Base-by-base conservation (phyloP, 2,797 vertebrate genomes). In the Enteromius anoplus region DNA sequence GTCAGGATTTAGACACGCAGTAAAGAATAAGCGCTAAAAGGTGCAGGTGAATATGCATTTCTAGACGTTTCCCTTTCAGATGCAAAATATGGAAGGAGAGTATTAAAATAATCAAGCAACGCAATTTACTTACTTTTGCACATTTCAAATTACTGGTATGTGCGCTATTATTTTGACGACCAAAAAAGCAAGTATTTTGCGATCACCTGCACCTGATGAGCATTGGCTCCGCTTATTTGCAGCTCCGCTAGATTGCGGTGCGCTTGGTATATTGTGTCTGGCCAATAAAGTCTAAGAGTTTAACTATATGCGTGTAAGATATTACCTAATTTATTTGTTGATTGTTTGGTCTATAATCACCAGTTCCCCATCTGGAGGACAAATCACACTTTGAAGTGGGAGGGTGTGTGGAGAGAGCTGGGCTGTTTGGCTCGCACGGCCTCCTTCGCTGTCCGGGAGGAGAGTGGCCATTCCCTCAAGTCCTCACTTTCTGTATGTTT, bases 331-430 rank as follows among this genome's bases (percentile, higher is more conserved):
- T 12, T 47, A 15, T 14, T 70, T 65, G 21, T 9, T 17, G 26
- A 11, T 32, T 77, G 37, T 72, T 78, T 40, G 62, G 23, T 79
- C 10, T 77, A 45, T 80, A n/a, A 86, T 76, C 82, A 65, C 3
- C 85, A 99, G 98, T 98, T 99, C 83, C 98, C 98, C 0, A 1
- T 99, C 37, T 98, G 97, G 97, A 98, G 93, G 91, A 99, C 97
- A 47, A 96, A 78, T 89, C 98, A 99, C 89, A 96, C 96, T 0
- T 71, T 99, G 81, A 99, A 98, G 91, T 99, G 97, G 97, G 98
- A 99, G 85, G 97, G 95, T 0, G 97, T 97, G 80, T 99, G 98
- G 98, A 93, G 98, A 64, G 98, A 99, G 81, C 95, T 99, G 71
- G 95, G 96, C 84, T 99, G 97, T 89, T 93, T 99, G 81, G 94